Evolutionary conservation across 92 coral and sea anemone species (phyloP), one percentile per base, ranked within the genome.

Genomic region (Parazoanthus swiftii): DNA sequence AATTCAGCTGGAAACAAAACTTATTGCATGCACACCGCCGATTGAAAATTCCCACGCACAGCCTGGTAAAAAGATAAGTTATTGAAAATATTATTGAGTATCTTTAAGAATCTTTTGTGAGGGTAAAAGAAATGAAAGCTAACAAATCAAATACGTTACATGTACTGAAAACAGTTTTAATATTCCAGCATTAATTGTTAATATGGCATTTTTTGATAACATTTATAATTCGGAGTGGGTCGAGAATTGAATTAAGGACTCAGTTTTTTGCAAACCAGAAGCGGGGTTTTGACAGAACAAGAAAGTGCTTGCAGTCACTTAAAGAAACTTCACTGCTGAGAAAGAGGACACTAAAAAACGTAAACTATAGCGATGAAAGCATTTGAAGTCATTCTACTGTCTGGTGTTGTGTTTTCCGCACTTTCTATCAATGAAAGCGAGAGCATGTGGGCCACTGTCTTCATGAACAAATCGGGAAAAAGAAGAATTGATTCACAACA

Each of bases 401-500:
- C 48, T 56, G 35, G 38, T 9, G 43, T 80, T 36, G 25, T 58
- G 18, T 80, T 56, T 58, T 72, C 85, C 6, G 70, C 48, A 18
- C 48, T 80, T 58, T 58, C 72, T 8, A 33, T 59, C 68, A 73
- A 67, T 13, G 72, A 59, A 38, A 1, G 85, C 71, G 71, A 58
- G 44, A 18, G 71, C 15, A 80, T 80, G 85, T 80, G 85, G 85
- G 85, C 73, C 20, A 80, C 70, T 4, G 72, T 80, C 29, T 80
- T 80, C 36, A 80, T 80, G 85, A 80, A 80, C 85, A 56, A 80
- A 39, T 59, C 70, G 15, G 85, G 85, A 20, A 80, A 80, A 58
- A 80, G 85, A 58, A 80, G 65, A 20, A 35, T 44, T 4, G 51
- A 80, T 3, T 33, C 85, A 18, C 38, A 29, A 54, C 72, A 35